Conservation (phyloP, 2,113 vertebrate genomes). For the Terrapene triunguis region DNA sequence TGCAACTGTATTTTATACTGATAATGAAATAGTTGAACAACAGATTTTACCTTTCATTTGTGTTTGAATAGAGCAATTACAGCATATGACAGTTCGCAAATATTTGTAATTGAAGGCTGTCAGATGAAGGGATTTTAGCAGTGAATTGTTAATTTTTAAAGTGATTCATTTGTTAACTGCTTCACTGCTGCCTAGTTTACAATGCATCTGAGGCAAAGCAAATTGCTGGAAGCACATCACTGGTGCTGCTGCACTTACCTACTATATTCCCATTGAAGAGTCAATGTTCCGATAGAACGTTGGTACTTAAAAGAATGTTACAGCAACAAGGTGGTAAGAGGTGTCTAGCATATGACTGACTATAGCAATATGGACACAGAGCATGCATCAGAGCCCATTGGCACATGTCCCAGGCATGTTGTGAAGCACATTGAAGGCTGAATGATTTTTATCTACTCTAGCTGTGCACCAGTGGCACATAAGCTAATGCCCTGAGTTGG, state of each 20-base stretch:
- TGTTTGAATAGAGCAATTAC: conserved; percentile 39
- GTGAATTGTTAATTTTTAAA: not conserved
- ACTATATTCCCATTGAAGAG: not conserved
- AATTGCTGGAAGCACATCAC: not conserved
- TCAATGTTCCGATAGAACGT: accelerated
- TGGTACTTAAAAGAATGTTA: not conserved
- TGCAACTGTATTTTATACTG: not conserved
- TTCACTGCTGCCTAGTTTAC: not conserved
- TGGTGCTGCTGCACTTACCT: accelerated
- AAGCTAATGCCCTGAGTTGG: accelerated
- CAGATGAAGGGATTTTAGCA: conserved; percentile 23
- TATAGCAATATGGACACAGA: accelerated
- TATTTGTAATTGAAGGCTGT: conserved; percentile 59
- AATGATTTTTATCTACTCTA: not conserved
- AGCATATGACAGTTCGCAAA: not conserved
- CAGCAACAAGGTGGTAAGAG: not conserved
- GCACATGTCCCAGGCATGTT: accelerated
- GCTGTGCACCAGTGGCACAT: not conserved
- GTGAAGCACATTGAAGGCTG: not conserved
- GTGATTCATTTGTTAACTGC: not conserved
- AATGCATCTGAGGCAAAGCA: not conserved
- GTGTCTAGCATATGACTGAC: not conserved
- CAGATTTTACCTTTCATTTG: conserved; percentile 16
- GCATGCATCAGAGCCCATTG: accelerated
- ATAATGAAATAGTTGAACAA: conserved; percentile 42